phyloP scores from a whole-genome alignment of 2,113 vertebrate genomes.

The Cyphomyrus plagiostoma region DNA sequence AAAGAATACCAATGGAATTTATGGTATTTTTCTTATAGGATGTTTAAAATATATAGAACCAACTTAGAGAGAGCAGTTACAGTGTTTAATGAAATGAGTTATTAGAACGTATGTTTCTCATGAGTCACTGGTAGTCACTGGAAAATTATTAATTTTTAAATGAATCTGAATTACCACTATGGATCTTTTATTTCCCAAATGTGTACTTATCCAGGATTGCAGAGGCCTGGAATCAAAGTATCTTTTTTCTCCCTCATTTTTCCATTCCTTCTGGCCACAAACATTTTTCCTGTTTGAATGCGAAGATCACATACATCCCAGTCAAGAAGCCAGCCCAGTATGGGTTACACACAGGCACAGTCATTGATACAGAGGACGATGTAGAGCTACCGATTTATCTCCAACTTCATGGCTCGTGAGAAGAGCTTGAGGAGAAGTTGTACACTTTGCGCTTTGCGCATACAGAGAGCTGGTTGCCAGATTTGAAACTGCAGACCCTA shows the following conservation, averaged over 20 bases:
- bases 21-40: neutral
- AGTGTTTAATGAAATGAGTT: neutral
- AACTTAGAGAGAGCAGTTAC: neutral
- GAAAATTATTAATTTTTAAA: neutral
- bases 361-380: neutral
- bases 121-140: neutral
- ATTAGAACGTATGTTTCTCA: neutral
- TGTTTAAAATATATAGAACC: neutral
- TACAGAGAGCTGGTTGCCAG: neutral
- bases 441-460: neutral
- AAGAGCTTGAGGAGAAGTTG: neutral
- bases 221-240: neutral
- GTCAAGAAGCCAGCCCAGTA: neutral
- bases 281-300: neutral
- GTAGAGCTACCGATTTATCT: neutral
- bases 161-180: neutral
- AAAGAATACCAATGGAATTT: neutral
- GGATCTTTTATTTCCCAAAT: neutral
- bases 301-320: neutral
- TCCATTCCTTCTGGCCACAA: neutral
- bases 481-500: neutral
- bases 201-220: neutral
- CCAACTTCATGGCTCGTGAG: neutral
- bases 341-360: neutral
- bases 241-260: neutral